phyloP scores from a whole-genome alignment of 2,888 invertebrate genomes.

The Cheilosia soror region DNA sequence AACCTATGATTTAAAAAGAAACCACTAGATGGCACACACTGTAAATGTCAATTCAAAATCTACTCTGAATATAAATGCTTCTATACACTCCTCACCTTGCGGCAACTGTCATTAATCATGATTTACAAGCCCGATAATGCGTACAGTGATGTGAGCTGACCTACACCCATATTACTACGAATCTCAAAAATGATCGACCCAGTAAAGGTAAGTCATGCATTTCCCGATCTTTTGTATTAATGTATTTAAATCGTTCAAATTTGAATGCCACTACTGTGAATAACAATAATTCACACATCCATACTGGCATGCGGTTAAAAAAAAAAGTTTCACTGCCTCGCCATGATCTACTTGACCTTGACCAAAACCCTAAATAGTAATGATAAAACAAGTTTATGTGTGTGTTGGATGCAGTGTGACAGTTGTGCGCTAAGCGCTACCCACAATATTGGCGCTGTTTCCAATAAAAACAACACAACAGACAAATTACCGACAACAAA shows the following conservation, averaged over 20 bases:
- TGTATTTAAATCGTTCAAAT: slow-evolving; percentile 12
- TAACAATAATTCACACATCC: background rate
- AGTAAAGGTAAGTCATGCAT: background rate
- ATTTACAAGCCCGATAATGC: no score
- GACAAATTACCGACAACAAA: slow-evolving; percentile 10
- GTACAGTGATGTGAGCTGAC: no score
- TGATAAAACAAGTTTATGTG: slow-evolving; percentile 15
- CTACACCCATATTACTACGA: no score
- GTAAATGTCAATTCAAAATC: no score
- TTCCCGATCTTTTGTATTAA: background rate
- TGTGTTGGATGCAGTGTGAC: slow-evolving; percentile 3
- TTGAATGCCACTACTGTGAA: slow-evolving; percentile 9
- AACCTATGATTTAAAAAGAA: no score
- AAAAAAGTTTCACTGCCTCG: slow-evolving; percentile 21
- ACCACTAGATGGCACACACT: no score
- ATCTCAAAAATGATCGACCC: background rate
- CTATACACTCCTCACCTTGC: no score
- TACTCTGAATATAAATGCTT: no score
- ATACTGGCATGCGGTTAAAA: background rate
- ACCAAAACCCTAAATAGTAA: slow-evolving; percentile 65
- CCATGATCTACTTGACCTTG: slow-evolving; percentile 68
- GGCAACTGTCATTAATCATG: no score
- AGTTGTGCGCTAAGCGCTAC: background rate
- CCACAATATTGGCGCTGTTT: background rate
- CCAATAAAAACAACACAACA: slow-evolving; percentile 11